A percentile compares a stretch with the other conserved stretches of the same genome.
Evolutionary conservation across 2,113 vertebrate species (phyloP).

Genomic region (Enhydra lutris): DNA sequence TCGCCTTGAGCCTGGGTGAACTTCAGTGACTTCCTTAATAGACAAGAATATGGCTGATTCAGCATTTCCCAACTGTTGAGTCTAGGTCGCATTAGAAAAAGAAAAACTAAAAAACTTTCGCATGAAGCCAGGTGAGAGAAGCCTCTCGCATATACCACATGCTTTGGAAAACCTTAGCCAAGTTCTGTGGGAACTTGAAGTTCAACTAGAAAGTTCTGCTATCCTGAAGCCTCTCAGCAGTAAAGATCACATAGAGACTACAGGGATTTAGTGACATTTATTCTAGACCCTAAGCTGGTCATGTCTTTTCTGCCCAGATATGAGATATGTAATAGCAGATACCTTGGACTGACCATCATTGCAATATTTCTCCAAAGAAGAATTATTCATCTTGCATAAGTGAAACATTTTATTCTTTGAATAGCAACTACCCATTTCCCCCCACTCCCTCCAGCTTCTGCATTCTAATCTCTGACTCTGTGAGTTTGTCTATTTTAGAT

Average conservation of each 20-base stretch:
- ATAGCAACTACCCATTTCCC: neutral
- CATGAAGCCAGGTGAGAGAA: neutral
- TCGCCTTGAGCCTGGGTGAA: neutral
- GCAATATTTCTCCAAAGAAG: neutral
- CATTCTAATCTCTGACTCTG: neutral
- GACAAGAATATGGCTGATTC: neutral
- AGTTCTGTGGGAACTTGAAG: too few species aligned
- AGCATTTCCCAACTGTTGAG: neutral
- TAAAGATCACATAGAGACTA: neutral
- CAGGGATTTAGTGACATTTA: neutral
- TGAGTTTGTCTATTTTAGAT: neutral
- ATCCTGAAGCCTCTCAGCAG: neutral
- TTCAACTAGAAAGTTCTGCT: neutral
- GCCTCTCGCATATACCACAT: neutral
- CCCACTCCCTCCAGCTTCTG: neutral
- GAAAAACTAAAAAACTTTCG: neutral
- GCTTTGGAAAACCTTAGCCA: neutral
- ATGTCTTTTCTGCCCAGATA: neutral
- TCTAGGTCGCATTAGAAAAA: neutral
- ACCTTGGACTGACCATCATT: neutral
- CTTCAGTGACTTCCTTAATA: neutral
- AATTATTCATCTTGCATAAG: neutral
- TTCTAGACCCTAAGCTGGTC: neutral
- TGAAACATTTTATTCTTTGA: neutral
- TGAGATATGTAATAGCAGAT: neutral